phyloP scores from a whole-genome alignment of 1,140 invertebrate species.

The Saxidomus purpurata region DNA sequence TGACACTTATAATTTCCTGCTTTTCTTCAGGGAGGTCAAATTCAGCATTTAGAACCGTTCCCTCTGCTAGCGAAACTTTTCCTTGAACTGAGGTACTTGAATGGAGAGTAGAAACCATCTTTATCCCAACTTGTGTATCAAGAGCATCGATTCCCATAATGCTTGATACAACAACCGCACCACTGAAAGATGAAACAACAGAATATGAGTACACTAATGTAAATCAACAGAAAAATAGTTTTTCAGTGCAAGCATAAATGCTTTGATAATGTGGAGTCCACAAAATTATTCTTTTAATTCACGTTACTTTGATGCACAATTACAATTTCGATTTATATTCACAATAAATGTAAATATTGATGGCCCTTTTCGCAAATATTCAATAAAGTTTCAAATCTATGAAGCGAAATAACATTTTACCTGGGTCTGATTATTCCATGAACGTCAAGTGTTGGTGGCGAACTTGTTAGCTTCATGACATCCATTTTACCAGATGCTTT shows the following conservation, averaged over 20 bases:
- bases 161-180: slow-evolving; percentile 93
- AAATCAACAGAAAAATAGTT: too few relatives aligned
- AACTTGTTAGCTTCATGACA: slow-evolving; percentile 86
- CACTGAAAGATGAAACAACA: slow-evolving; percentile 88
- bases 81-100: slow-evolving; percentile 93
- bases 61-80: slow-evolving; percentile 90
- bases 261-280: too few relatives aligned
- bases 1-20: slow-evolving; percentile 92
- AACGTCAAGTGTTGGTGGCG: slow-evolving; percentile 70
- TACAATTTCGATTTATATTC: too few relatives aligned
- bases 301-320: too few relatives aligned
- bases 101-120: slow-evolving; percentile 93
- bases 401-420: too few relatives aligned
- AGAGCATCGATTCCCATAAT: slow-evolving; percentile 94
- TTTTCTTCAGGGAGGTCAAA: slow-evolving; percentile 94
- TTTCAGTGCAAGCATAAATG: too few relatives aligned
- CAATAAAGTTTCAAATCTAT: too few relatives aligned
- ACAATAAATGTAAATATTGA: too few relatives aligned
- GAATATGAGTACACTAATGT: too few relatives aligned
- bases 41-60: slow-evolving; percentile 90
- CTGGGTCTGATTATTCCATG: slow-evolving; percentile 79
- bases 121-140: slow-evolving; percentile 92
- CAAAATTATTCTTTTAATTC: too few relatives aligned
- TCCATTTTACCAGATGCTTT: slow-evolving; percentile 91
- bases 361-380: too few relatives aligned